Conservation (phyloP, 2,888 invertebrate species). For the Chironomus riparius region DNA sequence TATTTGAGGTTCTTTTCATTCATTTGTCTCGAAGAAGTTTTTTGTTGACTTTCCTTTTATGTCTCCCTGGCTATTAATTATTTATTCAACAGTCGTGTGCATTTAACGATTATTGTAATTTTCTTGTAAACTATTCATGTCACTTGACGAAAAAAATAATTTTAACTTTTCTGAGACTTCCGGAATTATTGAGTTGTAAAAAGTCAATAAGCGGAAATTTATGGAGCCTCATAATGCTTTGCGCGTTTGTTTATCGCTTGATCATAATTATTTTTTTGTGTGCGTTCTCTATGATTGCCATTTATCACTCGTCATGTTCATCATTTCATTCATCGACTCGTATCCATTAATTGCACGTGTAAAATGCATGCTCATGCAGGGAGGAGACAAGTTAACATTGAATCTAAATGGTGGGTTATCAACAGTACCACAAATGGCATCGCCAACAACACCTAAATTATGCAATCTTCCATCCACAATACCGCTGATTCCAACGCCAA, state of each 20-base stretch:
- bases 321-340: slow-evolving; percentile 7
- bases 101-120: too few species aligned
- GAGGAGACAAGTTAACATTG: slow-evolving; percentile 60
- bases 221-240: slow-evolving; percentile 10
- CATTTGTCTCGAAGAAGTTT: too few species aligned
- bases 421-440: slow-evolving; percentile 28
- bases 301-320: slow-evolving; percentile 17
- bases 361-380: slow-evolving; percentile 40
- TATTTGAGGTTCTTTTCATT: neutral
- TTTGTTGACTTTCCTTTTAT: too few species aligned
- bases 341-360: slow-evolving; percentile 33
- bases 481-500: slow-evolving; percentile 36
- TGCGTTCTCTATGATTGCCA: slow-evolving; percentile 28
- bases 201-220: slow-evolving; percentile 26
- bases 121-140: too few species aligned
- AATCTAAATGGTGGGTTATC: slow-evolving; percentile 48
- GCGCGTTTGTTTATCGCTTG: slow-evolving; percentile 23
- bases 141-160: too few species aligned
- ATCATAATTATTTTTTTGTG: slow-evolving; percentile 27
- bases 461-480: slow-evolving; percentile 31
- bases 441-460: slow-evolving; percentile 38
- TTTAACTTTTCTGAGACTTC: too few species aligned
- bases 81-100: too few species aligned
- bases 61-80: too few species aligned
- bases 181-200: neutral